Evolutionary conservation across 2,113 vertebrate species (phyloP).

Genomic region (Butastur rufipennis): DNA sequence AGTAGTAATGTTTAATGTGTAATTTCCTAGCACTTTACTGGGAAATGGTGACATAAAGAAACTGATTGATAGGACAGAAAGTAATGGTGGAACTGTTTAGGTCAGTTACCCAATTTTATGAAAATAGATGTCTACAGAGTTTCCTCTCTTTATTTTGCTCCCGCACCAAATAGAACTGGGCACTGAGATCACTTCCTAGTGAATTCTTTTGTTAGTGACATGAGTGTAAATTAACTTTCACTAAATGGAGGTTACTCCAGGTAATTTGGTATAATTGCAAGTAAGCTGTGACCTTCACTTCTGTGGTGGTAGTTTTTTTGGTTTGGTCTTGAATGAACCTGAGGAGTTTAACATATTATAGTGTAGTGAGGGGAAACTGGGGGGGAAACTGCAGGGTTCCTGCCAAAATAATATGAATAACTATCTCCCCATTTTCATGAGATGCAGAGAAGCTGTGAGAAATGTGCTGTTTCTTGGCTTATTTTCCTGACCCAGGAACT

Average conservation of each 20-base stretch:
- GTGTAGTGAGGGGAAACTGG: background rate
- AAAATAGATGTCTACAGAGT: background rate
- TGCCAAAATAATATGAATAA: background rate
- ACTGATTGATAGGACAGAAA: background rate
- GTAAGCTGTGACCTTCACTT: background rate
- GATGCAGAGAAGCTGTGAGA: background rate
- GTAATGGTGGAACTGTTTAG: background rate
- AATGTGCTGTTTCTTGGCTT: background rate
- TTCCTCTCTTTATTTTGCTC: background rate
- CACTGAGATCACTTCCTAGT: constrained; percentile 16
- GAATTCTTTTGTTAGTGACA: background rate
- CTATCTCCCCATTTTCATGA: background rate
- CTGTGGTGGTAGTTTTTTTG: background rate
- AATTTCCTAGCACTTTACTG: background rate
- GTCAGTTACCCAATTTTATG: background rate
- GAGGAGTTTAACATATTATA: background rate
- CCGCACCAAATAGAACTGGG: background rate
- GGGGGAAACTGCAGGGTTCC: background rate
- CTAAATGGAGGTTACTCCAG: background rate
- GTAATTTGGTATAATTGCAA: background rate
- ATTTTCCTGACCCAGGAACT: background rate
- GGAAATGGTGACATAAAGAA: background rate
- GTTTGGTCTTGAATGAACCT: background rate
- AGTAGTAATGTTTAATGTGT: background rate
- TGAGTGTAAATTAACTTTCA: background rate